Percentiles rank a stretch among this genome's conserved stretches.
Conservation (phyloP, 2,113 vertebrate genomes). For the Pan paniscus region DNA sequence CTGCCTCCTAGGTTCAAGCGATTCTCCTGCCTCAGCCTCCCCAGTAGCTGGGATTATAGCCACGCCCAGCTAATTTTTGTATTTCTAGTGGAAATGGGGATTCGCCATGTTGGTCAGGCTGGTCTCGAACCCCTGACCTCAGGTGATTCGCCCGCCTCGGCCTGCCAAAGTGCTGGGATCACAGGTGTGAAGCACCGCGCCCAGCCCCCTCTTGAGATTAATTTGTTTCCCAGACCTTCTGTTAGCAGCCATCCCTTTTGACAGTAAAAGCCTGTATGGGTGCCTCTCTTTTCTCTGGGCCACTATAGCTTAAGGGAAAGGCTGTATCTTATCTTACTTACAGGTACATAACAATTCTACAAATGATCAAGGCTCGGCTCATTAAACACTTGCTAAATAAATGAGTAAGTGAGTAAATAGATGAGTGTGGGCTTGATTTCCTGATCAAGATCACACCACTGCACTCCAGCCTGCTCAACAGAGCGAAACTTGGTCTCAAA, state of each 20-base stretch:
- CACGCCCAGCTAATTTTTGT: no score
- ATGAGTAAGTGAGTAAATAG: neutral
- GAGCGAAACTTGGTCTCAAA: no score
- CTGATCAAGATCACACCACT: no score
- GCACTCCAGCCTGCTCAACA: no score
- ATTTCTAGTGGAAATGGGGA: no score
- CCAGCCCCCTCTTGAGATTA: neutral
- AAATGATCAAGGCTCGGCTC: neutral
- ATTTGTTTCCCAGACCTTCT: neutral
- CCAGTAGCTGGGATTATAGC: no score
- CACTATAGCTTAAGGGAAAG: neutral
- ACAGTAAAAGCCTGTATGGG: neutral
- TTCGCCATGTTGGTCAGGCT: no score
- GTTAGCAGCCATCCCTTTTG: neutral
- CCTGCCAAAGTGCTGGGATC: no score
- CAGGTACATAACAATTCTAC: neutral
- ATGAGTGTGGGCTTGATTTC: neutral
- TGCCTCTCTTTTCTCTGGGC: neutral
- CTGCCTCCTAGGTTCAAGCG: no score
- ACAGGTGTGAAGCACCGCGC: no score
- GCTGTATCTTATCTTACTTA: neutral
- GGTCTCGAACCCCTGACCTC: no score
- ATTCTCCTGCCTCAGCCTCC: no score
- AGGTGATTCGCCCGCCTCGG: fast-evolving
- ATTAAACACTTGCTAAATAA: neutral